These are phyloP conservation scores for Henicopernis longicauda DNA, from an alignment of 2,113 vertebrate species.

Conservation along the genomic window DNA sequence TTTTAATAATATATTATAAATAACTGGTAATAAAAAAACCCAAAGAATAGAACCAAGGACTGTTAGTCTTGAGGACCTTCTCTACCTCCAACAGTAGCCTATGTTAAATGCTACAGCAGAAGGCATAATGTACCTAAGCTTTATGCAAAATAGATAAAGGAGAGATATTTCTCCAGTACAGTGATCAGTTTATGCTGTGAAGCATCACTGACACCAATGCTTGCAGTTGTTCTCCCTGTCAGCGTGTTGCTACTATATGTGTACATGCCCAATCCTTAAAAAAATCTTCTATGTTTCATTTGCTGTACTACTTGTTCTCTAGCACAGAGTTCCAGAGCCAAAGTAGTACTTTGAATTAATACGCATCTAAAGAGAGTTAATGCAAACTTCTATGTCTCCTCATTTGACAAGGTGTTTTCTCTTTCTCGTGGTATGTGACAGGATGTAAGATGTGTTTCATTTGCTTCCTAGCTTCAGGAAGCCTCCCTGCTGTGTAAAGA, in stretches of 20 bases:
- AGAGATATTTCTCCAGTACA: neutral
- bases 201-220: neutral
- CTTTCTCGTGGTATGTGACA: neutral
- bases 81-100: neutral
- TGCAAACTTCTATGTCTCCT: neutral
- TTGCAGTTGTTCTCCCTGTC: neutral
- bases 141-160: neutral
- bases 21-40: neutral
- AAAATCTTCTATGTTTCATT: neutral
- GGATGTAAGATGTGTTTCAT: neutral
- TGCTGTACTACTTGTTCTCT: neutral
- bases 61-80: neutral
- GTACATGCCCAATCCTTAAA: neutral
- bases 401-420: neutral
- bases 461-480: neutral
- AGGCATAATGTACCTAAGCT: neutral
- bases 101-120: neutral
- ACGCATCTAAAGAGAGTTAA: neutral
- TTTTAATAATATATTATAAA: neutral
- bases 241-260: neutral
- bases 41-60: neutral
- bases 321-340: neutral
- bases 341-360: neutral
- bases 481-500: neutral
- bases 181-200: neutral